Base-by-base conservation (phyloP, 2,113 vertebrate genomes). In the Plecotus auritus region DNA sequence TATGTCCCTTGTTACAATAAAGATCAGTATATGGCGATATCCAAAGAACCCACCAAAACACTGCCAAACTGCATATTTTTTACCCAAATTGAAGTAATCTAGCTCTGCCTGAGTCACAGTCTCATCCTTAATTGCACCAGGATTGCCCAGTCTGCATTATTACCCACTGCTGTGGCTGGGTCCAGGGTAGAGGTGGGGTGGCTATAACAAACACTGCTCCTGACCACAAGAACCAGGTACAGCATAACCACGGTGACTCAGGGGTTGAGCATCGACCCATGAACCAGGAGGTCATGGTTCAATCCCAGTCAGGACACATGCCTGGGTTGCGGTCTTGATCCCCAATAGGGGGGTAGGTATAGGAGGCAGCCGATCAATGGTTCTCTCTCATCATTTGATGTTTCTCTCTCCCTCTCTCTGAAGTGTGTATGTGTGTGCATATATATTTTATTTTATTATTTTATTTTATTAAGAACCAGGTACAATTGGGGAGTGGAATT, bases 171-270 rank as follows among this genome's bases (percentile, higher is more conserved):
- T 81, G 40, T 3, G 20, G 35, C n/a, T n/a, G 20, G 81, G 35
- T 51, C n/a, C 0, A 0, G 16, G 30, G 73, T 16, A 5, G 73
- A 9, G 5, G 16, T 23, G 18, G 8, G 11, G 3, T 3, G 28
- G 20, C 30, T 70, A 0, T 23, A n/a, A 35, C 22, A 45, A 30
- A 85, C 20, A 26, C 35, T 40, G 40, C 26, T 22, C 0, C 42
- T 7, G n/a, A 56, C 73, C n/a, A 17, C 32, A 5, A 81, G 11
- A 47, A 10, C n/a, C 61, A 47, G 3, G 2, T 28, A 9, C 20
- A 67, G 56, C 22, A 26, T 8, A 59, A 59, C 22, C 10, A 9
- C 8, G 56, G 8, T 59, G 22, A 59, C 56, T 59, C 56, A 59
- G 22, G 3, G 22, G 56, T 26, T 59, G 56, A 23, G 22, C 56